Conservation (phyloP, 2,113 vertebrate genomes). For the Acrocephalus kingi region DNA sequence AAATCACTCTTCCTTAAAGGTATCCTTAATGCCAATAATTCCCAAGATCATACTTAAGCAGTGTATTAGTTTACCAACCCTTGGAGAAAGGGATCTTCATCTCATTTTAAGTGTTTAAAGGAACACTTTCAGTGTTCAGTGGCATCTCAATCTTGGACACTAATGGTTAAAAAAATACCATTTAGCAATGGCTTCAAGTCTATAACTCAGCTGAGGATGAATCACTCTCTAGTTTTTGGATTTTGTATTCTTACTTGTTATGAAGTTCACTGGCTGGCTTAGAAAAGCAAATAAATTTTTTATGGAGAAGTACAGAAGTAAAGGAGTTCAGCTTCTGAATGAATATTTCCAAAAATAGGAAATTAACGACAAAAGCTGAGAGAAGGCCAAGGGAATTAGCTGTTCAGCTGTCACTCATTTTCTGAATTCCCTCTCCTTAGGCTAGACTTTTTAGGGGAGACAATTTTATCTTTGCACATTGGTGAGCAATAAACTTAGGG, state of each 20-base stretch:
- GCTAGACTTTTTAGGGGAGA: background rate
- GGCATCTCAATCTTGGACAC: background rate
- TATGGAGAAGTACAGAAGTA: background rate
- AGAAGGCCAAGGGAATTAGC: background rate
- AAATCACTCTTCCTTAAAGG: background rate
- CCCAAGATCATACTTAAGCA: background rate
- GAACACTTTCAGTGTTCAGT: background rate
- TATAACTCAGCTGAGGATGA: slow-evolving; percentile 47
- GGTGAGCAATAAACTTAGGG: background rate
- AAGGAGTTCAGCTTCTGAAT: slow-evolving; percentile 10
- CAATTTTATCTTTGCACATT: background rate
- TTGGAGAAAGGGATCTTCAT: background rate
- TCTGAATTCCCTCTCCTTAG: background rate
- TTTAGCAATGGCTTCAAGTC: background rate
- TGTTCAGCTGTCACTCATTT: background rate
- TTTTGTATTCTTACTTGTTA: slow-evolving; percentile 7
- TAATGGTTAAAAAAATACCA: slow-evolving; percentile 9
- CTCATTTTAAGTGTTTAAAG: background rate
- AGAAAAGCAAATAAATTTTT: slow-evolving; percentile 14
- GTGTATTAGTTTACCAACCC: background rate
- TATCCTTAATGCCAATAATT: background rate
- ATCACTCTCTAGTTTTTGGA: background rate
- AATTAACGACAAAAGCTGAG: background rate
- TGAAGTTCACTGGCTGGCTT: background rate
- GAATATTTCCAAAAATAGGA: background rate